Evolutionary conservation across 1,140 invertebrate genomes (phyloP).

Genomic region (Cepaea nemoralis): DNA sequence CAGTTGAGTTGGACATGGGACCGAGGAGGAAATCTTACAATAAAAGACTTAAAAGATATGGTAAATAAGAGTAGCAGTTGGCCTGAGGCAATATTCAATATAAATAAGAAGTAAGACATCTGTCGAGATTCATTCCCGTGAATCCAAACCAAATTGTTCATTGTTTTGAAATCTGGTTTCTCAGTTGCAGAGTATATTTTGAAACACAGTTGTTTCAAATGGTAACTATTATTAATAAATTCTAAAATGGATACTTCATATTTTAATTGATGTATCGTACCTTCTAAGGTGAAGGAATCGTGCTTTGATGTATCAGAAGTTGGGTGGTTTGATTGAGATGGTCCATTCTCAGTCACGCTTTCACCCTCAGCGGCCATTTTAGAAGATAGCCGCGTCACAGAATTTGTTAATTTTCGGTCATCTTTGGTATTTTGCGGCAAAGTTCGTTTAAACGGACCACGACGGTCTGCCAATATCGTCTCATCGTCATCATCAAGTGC

Average conservation of each 20-base stretch:
- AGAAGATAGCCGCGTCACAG: slow-evolving; percentile 28
- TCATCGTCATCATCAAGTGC: too few species aligned
- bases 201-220: too few species aligned
- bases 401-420: neutral
- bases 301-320: slow-evolving; percentile 40
- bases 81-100: neutral
- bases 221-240: neutral
- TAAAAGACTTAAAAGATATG: too few species aligned
- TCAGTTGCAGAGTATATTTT: too few species aligned
- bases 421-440: neutral
- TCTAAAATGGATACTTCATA: neutral
- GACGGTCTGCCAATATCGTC: too few species aligned
- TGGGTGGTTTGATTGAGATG: slow-evolving; percentile 49
- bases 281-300: slow-evolving; percentile 62
- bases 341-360: slow-evolving; percentile 59
- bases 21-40: too few species aligned
- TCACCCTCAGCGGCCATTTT: slow-evolving; percentile 63
- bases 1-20: too few species aligned
- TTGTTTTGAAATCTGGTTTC: neutral
- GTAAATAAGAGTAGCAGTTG: too few species aligned
- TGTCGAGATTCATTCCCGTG: neutral
- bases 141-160: neutral
- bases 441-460: too few species aligned
- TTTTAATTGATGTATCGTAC: slow-evolving; percentile 43
- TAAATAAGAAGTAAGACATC: neutral